phyloP scores from a whole-genome alignment of 2,797 vertebrate species.

The Artibeus lituratus region DNA sequence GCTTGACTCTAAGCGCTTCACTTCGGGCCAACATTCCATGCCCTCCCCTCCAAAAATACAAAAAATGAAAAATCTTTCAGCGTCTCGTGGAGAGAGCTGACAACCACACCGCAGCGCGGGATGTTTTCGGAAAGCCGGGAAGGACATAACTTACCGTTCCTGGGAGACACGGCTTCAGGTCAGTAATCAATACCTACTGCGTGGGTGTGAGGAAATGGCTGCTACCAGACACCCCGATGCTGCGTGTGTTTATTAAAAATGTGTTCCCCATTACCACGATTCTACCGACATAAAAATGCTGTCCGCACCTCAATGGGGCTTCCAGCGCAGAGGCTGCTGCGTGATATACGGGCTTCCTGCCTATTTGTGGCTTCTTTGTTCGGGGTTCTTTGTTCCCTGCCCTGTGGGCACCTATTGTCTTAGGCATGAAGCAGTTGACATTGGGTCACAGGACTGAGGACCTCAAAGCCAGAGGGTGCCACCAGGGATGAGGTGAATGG shows the following conservation, averaged over 20 bases:
- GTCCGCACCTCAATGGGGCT: conserved; percentile 57
- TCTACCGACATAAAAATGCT: conserved; percentile 34
- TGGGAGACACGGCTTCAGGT: neutral
- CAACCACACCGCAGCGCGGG: neutral
- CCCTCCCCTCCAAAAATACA: neutral
- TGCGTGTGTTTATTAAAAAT: conserved; percentile 40
- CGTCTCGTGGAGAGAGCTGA: neutral
- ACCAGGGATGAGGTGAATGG: neutral
- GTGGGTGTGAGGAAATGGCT: neutral
- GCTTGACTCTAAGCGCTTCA: too few species aligned
- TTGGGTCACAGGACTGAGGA: neutral
- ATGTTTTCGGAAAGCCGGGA: neutral
- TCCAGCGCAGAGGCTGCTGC: neutral
- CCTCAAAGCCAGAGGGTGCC: neutral
- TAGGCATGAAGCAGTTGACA: neutral
- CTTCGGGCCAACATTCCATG: neutral
- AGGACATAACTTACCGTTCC: neutral
- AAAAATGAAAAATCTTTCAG: neutral
- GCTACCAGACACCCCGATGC: conserved; percentile 45
- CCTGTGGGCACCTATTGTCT: neutral
- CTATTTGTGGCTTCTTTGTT: conserved; percentile 1
- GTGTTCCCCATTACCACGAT: conserved; percentile 62
- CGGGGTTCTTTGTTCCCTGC: conserved; percentile 13
- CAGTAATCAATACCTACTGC: conserved; percentile 40
- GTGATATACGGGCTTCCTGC: conserved; percentile 45